These are phyloP conservation scores for Setophaga petechia DNA, from an alignment of 2,113 vertebrate genomes.

Conservation along the genomic window DNA sequence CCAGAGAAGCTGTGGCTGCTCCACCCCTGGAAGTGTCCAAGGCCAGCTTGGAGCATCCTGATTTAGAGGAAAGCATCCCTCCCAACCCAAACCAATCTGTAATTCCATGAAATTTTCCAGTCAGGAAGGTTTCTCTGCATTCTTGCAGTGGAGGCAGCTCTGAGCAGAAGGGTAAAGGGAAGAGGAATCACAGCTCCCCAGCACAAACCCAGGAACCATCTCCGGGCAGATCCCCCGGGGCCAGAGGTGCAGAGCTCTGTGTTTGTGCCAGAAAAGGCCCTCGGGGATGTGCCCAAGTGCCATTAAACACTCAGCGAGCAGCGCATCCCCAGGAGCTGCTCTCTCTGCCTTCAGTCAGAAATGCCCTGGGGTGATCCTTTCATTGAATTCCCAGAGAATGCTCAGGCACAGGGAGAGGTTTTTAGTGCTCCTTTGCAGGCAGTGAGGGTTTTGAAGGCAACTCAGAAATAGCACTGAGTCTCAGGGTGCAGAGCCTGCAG, in stretches of 20 bases:
- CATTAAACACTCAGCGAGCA: not conserved
- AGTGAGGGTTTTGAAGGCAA: not conserved
- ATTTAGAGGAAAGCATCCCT: not conserved
- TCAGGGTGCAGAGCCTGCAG: not conserved
- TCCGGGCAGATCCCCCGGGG: not conserved
- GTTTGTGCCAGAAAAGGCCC: not conserved
- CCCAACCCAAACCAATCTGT: rapidly evolving
- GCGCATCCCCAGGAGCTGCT: not conserved
- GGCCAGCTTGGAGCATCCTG: not conserved
- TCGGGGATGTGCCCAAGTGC: not conserved
- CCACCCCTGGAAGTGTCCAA: not conserved
- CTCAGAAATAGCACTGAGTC: not conserved
- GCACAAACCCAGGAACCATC: not conserved
- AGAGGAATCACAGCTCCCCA: not conserved
- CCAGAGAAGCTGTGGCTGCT: not conserved
- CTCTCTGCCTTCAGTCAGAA: not conserved
- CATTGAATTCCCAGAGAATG: not conserved
- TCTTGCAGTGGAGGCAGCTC: not conserved
- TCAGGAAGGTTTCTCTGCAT: not conserved
- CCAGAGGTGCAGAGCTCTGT: not conserved
- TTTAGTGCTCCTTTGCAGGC: not conserved
- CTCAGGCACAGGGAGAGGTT: not conserved
- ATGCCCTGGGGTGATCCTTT: not conserved
- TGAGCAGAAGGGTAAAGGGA: not conserved
- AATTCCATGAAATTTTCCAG: not conserved